phyloP scores from a whole-genome alignment of 2,888 invertebrate genomes.

The Dryomyza anilis region DNA sequence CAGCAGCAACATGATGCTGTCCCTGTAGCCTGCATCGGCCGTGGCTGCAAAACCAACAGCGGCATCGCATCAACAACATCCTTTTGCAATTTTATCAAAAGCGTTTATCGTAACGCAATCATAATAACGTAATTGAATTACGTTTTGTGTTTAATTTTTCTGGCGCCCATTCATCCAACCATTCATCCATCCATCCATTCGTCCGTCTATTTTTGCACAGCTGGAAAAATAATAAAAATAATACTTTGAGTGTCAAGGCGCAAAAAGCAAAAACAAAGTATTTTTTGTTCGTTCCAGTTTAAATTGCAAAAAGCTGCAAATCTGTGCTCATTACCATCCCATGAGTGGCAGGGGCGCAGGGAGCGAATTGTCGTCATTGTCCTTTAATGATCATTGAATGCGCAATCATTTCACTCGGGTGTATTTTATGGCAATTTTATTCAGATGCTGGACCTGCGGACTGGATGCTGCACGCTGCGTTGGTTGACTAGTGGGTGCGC shows the following conservation, averaged over 20 bases:
- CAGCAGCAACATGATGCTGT: neutral
- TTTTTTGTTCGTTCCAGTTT: too few species aligned
- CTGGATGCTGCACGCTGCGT: neutral
- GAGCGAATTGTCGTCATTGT: neutral
- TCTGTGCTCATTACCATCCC: neutral
- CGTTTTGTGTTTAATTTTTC: too few species aligned
- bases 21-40: neutral
- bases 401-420: neutral
- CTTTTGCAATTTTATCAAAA: constrained; percentile 10
- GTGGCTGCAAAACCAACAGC: neutral
- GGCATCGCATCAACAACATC: neutral
- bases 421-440: constrained; percentile 11
- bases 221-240: neutral
- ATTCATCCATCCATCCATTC: too few species aligned
- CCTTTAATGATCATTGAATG: neutral
- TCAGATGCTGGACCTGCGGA: neutral
- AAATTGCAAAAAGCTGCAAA: neutral
- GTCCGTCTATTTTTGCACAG: too few species aligned
- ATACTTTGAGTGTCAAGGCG: too few species aligned
- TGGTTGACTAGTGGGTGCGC: too few species aligned
- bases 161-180: too few species aligned
- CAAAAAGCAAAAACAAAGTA: neutral
- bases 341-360: neutral
- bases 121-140: constrained; percentile 24
- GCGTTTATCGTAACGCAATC: constrained; percentile 18